These are phyloP conservation scores for Drosophila mauritiana DNA, from an alignment of 1,140 invertebrate species.

Conservation along the genomic window DNA sequence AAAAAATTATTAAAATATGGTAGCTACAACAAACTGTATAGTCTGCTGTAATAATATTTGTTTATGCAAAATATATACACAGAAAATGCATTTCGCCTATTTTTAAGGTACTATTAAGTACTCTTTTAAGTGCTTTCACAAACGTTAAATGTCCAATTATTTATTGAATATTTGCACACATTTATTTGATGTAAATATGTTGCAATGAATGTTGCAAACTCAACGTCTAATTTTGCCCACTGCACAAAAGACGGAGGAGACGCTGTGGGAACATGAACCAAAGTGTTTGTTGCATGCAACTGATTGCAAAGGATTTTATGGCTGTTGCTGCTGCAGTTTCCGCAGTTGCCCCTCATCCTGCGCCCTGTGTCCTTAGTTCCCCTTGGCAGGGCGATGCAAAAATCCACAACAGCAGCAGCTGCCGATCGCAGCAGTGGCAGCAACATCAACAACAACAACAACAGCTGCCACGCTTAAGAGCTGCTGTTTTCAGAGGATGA, in stretches of 20 bases:
- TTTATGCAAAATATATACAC: too few relatives aligned
- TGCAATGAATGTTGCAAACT: too few relatives aligned
- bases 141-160: too few relatives aligned
- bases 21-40: too few relatives aligned
- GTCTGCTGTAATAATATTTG: too few relatives aligned
- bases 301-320: conserved; percentile 81
- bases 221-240: not conserved
- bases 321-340: conserved; percentile 22
- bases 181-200: too few relatives aligned
- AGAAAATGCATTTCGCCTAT: too few relatives aligned
- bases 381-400: conserved; percentile 38
- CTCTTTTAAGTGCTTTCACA: not conserved
- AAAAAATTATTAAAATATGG: too few relatives aligned
- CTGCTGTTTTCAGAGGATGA: conserved; percentile 29
- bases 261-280: conserved; percentile 45
- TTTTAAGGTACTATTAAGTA: not conserved
- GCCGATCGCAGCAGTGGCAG: conserved; percentile 58
- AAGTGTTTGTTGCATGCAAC: conserved; percentile 79
- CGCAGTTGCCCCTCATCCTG: conserved; percentile 14
- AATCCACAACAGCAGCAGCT: conserved; percentile 48
- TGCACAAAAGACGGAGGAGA: conserved; percentile 26
- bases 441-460: conserved; percentile 19
- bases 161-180: too few relatives aligned
- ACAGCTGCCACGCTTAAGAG: conserved; percentile 67
- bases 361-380: conserved; percentile 2